A percentile compares a stretch with the other conserved stretches of the same genome.
phyloP scores from a whole-genome alignment of 1,140 invertebrate species.

The Xylocopa sonorina region DNA sequence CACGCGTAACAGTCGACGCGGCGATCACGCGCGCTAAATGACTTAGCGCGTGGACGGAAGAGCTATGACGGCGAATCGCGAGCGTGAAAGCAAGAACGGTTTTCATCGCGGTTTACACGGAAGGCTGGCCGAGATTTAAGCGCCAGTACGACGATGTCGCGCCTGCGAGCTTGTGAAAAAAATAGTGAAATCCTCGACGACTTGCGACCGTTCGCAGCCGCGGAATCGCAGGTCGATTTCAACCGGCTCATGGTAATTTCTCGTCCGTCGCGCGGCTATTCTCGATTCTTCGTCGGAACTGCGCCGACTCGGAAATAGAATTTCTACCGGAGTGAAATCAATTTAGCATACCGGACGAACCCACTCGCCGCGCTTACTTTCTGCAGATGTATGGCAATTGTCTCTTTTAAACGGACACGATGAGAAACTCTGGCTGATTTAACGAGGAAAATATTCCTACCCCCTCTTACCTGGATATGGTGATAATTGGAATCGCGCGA shows the following conservation, averaged over 20 bases:
- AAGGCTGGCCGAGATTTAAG: slow-evolving; percentile 24
- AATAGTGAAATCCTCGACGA: too few relatives aligned
- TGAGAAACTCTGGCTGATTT: background rate
- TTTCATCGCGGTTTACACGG: slow-evolving; percentile 35
- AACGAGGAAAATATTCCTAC: slow-evolving; percentile 2
- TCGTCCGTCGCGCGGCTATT: background rate
- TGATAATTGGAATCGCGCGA: background rate
- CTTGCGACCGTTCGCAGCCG: too few relatives aligned
- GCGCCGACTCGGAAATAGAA: slow-evolving; percentile 10
- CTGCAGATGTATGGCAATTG: background rate
- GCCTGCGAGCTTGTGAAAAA: slow-evolving; percentile 23
- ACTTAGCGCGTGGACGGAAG: slow-evolving; percentile 62
- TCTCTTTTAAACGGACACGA: background rate
- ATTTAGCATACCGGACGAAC: background rate
- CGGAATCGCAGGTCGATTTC: slow-evolving; percentile 18
- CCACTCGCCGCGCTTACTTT: background rate
- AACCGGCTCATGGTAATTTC: slow-evolving; percentile 5
- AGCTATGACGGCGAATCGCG: slow-evolving; percentile 51
- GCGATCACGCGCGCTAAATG: slow-evolving; percentile 63
- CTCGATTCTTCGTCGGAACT: background rate
- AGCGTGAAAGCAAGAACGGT: slow-evolving; percentile 67
- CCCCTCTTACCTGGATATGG: background rate
- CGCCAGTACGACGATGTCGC: slow-evolving; percentile 3
- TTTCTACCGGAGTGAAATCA: slow-evolving; percentile 40
- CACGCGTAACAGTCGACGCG: slow-evolving; percentile 11